phyloP scores from a whole-genome alignment of 2,113 vertebrate species.

The Megaceryle maxima region DNA sequence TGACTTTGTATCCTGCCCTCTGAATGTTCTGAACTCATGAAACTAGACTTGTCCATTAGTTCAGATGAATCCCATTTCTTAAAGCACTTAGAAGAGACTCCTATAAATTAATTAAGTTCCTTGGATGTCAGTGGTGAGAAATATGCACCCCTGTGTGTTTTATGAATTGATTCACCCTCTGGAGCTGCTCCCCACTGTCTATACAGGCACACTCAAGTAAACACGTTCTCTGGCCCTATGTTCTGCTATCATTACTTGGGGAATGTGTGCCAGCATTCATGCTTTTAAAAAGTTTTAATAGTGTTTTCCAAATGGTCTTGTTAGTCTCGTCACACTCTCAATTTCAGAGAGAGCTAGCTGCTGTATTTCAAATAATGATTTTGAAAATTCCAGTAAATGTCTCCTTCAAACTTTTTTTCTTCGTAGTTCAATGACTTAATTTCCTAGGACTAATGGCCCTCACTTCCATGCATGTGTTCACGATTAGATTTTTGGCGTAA shows the following conservation, averaged over 20 bases:
- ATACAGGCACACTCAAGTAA: not conserved
- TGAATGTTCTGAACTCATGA: not conserved
- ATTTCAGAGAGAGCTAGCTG: not conserved
- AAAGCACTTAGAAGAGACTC: not conserved
- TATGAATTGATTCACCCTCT: not conserved
- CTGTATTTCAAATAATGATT: slow-evolving; percentile 25
- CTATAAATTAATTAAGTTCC: not conserved
- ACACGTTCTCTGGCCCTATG: not conserved
- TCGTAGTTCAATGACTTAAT: slow-evolving; percentile 16
- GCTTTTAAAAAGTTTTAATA: not conserved
- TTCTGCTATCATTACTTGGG: not conserved
- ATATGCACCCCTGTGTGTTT: not conserved
- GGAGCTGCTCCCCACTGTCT: not conserved
- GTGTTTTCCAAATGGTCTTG: not conserved
- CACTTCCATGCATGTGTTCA: slow-evolving; percentile 36
- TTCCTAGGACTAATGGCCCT: slow-evolving; percentile 36
- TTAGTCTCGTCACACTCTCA: not conserved
- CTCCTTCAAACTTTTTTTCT: not conserved
- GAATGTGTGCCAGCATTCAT: not conserved
- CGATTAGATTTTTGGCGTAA: slow-evolving; percentile 45
- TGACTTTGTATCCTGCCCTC: not conserved
- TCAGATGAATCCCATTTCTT: not conserved
- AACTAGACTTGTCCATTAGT: not conserved
- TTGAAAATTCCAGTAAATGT: slow-evolving; percentile 1
- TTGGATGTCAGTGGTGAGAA: not conserved